These are phyloP conservation scores for Calliopsis andreniformis DNA, from an alignment of 1,140 invertebrate species.

Conservation along the genomic window DNA sequence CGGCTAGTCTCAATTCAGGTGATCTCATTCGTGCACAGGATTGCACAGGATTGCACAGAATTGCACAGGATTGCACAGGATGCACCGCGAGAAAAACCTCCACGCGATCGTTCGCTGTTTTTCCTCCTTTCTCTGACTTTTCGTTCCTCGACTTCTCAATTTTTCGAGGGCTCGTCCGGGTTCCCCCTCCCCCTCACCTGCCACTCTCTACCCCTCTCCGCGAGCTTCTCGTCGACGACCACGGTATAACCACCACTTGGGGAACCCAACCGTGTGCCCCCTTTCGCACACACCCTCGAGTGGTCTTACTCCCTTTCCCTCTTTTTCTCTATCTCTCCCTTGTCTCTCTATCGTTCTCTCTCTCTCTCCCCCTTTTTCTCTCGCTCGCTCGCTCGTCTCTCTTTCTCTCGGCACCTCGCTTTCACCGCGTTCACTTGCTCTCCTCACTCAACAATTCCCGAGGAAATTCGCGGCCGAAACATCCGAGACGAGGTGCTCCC, in stretches of 20 bases:
- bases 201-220: conserved; percentile 33
- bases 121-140: conserved; percentile 7
- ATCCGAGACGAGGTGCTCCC: conserved; percentile 75
- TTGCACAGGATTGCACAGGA: no score
- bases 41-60: no score
- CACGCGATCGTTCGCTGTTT: not conserved
- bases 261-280: conserved; percentile 48
- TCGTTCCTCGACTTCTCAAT: conserved; percentile 28
- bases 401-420: conserved; percentile 32
- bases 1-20: not conserved
- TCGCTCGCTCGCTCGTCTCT: conserved; percentile 61
- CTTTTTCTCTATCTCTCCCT: no score
- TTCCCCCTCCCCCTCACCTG: conserved; percentile 16
- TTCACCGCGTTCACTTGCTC: conserved; percentile 47
- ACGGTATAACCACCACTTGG: conserved; percentile 51
- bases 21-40: no score
- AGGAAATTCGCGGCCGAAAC: conserved; percentile 74
- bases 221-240: conserved; percentile 41
- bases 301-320: conserved; percentile 34
- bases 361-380: conserved; percentile 40
- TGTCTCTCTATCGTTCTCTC: no score
- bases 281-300: conserved; percentile 52
- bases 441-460: conserved; percentile 73
- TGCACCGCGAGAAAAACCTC: not conserved
- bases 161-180: conserved; percentile 44